Evolutionary conservation across 2,113 vertebrate species (phyloP).

Genomic region (Chaetodon trifascialis): DNA sequence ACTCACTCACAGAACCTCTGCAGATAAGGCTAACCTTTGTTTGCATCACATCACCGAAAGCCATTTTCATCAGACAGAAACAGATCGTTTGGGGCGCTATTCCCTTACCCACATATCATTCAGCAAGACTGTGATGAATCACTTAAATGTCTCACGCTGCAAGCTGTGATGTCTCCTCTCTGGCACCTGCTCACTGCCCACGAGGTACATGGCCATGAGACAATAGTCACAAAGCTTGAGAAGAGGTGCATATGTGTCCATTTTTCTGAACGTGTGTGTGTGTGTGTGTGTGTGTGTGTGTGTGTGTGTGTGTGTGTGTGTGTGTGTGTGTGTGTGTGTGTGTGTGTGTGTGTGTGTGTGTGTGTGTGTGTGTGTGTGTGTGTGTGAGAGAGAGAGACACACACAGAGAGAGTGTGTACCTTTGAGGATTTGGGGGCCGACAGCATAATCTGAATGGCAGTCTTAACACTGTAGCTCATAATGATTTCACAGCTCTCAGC

Average conservation of each 20-base stretch:
- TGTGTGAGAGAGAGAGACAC: background rate
- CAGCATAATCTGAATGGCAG: conserved; percentile 31
- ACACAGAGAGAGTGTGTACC: background rate
- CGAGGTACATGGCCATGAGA: conserved; percentile 12
- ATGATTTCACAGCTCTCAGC: conserved; percentile 51
- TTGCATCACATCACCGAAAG: background rate
- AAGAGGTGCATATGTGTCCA: conserved; percentile 1
- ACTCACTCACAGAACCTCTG: background rate
- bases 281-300: background rate
- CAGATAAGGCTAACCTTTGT: background rate
- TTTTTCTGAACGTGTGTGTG: conserved; percentile 17
- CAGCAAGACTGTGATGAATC: conserved; percentile 15
- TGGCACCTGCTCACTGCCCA: background rate
- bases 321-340: too few relatives aligned
- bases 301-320: too few relatives aligned
- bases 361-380: too few relatives aligned
- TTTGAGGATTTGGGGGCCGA: conserved; percentile 8
- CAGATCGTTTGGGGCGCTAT: background rate
- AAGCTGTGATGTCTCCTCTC: background rate
- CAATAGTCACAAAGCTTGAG: conserved; percentile 24
- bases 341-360: conserved; percentile 14
- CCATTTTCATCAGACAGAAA: conserved; percentile 15
- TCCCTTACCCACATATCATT: conserved; percentile 2
- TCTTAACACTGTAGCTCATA: conserved; percentile 26
- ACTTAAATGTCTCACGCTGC: background rate